Percentiles rank a stretch among this genome's conserved stretches.
These are phyloP conservation scores for Folsomia manolachei DNA, from an alignment of 2,888 invertebrate genomes.

Conservation along the genomic window DNA sequence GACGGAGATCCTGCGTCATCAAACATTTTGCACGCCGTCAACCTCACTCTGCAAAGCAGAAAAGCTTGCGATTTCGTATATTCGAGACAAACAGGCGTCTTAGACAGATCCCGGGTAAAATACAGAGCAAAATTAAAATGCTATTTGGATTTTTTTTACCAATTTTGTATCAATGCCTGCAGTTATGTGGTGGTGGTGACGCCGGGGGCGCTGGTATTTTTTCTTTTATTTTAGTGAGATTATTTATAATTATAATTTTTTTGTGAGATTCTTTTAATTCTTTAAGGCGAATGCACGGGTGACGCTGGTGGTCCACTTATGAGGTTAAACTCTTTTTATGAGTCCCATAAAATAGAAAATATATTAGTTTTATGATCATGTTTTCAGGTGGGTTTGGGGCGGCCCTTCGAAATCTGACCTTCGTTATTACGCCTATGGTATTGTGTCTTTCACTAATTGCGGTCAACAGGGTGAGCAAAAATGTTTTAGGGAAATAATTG, in stretches of 20 bases:
- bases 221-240: no score
- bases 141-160: no score
- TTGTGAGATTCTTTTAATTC: background rate
- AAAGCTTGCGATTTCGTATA: conserved; percentile 25
- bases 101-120: conserved; percentile 30
- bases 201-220: conserved; percentile 34
- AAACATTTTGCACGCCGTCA: conserved; percentile 29
- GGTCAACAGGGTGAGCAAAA: no score
- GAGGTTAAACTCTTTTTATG: conserved; percentile 17
- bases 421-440: conserved; percentile 28
- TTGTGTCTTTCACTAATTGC: conserved; percentile 28
- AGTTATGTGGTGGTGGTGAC: conserved; percentile 33
- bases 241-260: background rate
- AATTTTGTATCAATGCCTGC: background rate
- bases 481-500: no score
- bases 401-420: background rate
- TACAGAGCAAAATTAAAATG: no score
- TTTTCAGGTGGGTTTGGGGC: background rate
- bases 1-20: conserved; percentile 19
- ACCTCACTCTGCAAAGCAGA: conserved; percentile 25
- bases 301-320: conserved; percentile 27
- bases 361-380: background rate
- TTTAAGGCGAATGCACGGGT: conserved; percentile 8
- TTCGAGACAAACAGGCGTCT: conserved; percentile 16
- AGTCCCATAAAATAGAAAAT: no score